phyloP scores from a whole-genome alignment of 2,113 vertebrate genomes.

The Apaloderma vittatum region DNA sequence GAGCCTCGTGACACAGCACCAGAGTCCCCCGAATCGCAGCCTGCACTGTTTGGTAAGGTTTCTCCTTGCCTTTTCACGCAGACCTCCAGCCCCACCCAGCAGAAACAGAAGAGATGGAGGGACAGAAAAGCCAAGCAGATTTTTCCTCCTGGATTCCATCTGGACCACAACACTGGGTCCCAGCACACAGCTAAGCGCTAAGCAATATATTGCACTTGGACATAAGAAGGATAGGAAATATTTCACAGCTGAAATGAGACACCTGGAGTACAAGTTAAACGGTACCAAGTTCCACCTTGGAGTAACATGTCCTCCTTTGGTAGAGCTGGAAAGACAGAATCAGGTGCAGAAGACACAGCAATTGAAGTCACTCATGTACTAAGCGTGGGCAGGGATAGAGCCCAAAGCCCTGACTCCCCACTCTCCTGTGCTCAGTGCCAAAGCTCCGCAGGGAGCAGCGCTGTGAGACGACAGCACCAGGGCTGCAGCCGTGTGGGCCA shows the following conservation, averaged over 20 bases:
- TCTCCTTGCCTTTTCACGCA: not conserved
- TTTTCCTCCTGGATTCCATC: not conserved
- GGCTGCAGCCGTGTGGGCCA: fast-evolving
- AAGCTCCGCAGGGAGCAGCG: not conserved
- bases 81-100: not conserved
- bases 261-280: not conserved
- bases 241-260: not conserved
- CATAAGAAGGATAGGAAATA: not conserved
- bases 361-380: not conserved
- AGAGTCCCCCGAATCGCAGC: not conserved
- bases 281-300: not conserved
- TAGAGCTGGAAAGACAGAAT: not conserved
- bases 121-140: not conserved
- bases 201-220: not conserved
- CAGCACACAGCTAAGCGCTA: not conserved
- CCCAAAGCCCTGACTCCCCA: not conserved
- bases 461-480: not conserved
- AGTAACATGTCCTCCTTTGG: not conserved
- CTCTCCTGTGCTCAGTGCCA: not conserved
- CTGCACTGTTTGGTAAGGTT: too few species aligned
- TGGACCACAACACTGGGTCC: not conserved
- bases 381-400: not conserved
- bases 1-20: not conserved
- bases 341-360: fast-evolving
- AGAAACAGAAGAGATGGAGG: not conserved